phyloP scores from a whole-genome alignment of 1,140 invertebrate genomes.

The Dysdera silvatica region DNA sequence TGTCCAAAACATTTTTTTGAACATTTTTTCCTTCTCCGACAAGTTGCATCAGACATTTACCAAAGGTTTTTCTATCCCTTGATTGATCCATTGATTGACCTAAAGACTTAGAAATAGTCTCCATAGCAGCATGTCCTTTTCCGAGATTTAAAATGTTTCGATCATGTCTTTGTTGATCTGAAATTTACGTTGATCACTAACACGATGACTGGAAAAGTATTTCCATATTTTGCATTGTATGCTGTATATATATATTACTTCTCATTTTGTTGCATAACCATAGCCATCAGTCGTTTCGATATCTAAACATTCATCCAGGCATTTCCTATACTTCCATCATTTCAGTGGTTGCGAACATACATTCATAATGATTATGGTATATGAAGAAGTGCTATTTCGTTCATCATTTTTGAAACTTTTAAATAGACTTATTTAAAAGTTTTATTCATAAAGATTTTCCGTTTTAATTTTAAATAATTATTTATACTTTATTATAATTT shows the following conservation, averaged over 20 bases:
- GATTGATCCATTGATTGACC: too few species aligned
- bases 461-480: too few species aligned
- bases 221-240: neutral
- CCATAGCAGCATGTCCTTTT: neutral
- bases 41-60: neutral
- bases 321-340: too few species aligned
- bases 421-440: too few species aligned
- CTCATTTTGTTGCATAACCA: neutral
- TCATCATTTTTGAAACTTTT: too few species aligned
- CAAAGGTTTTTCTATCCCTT: neutral
- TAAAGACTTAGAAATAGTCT: neutral
- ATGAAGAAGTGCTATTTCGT: too few species aligned
- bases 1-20: neutral
- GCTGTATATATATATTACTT: neutral
- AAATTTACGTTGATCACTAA: neutral
- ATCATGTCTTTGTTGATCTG: neutral
- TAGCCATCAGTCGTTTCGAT: too few species aligned
- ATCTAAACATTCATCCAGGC: too few species aligned
- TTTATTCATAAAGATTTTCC: too few species aligned
- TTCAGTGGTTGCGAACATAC: too few species aligned
- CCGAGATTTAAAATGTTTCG: neutral
- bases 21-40: neutral
- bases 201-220: neutral
- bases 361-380: too few species aligned
- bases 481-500: too few species aligned